Evolutionary conservation across 2,113 vertebrate species (phyloP).

Genomic region (Sciurus niger): DNA sequence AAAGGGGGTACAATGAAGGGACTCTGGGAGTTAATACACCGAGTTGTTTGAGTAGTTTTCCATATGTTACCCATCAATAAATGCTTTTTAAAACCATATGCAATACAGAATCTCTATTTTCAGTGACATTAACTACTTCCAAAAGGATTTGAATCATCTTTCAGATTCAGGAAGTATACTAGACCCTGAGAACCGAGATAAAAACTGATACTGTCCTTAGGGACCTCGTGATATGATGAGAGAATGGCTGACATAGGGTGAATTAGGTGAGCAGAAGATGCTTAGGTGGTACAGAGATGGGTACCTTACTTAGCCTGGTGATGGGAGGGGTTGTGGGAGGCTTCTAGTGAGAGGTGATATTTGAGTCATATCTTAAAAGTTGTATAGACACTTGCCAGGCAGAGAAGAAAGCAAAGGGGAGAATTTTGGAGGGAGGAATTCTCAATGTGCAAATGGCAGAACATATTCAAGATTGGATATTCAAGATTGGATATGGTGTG

Average conservation of each 20-base stretch:
- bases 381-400: background rate
- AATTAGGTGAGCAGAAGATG: background rate
- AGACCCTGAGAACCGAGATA: background rate
- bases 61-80: too few relatives aligned
- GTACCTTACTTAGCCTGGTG: background rate
- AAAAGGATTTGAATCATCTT: too few relatives aligned
- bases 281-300: background rate
- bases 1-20: too few relatives aligned
- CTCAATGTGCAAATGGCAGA: background rate
- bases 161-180: background rate
- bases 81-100: too few relatives aligned
- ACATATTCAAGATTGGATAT: background rate
- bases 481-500: too few relatives aligned
- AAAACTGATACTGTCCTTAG: conserved; percentile 11
- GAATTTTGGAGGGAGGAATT: conserved; percentile 15
- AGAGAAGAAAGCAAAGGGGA: background rate
- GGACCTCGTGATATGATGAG: background rate
- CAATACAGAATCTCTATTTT: too few relatives aligned
- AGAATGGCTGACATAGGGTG: background rate
- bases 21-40: too few relatives aligned
- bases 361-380: conserved; percentile 16
- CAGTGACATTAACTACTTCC: too few relatives aligned
- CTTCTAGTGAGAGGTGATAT: conserved; percentile 14
- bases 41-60: too few relatives aligned
- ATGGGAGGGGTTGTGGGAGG: background rate